Conservation (phyloP, 2,888 invertebrate genomes). For the Epinotia bilunana region DNA sequence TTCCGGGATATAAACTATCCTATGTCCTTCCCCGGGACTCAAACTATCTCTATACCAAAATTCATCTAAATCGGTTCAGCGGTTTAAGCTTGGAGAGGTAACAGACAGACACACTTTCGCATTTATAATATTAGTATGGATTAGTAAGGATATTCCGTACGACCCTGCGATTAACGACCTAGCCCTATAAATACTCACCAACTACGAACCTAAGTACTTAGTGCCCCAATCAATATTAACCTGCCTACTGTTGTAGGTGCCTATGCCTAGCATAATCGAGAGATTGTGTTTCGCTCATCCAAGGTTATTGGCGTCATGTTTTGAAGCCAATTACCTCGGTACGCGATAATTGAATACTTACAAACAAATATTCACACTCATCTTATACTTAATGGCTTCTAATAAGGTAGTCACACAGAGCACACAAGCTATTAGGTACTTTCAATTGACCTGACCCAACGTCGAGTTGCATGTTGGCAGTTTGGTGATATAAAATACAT, state of each 20-base stretch:
- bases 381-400: constrained; percentile 2
- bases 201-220: background rate
- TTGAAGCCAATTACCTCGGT: constrained; percentile 30
- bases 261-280: constrained; percentile 25
- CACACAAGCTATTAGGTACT: background rate
- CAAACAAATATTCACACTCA: background rate
- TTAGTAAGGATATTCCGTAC: too few relatives aligned
- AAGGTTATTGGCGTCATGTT: constrained; percentile 40
- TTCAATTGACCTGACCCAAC: background rate
- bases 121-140: too few relatives aligned
- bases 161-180: too few relatives aligned
- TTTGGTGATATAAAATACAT: too few relatives aligned
- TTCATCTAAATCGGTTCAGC: too few relatives aligned
- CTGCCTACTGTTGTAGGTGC: constrained; percentile 14
- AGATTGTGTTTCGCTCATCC: constrained; percentile 37
- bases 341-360: constrained; percentile 27
- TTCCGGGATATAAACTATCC: too few relatives aligned
- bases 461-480: too few relatives aligned
- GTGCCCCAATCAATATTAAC: constrained; percentile 17
- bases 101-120: too few relatives aligned
- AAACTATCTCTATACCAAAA: too few relatives aligned
- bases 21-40: too few relatives aligned
- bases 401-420: background rate
- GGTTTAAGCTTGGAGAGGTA: too few relatives aligned
- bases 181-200: background rate